Evolutionary conservation across 2,888 invertebrate genomes (phyloP), one percentile per base, ranked within the genome.

Genomic region (Drosophila helvetica): DNA sequence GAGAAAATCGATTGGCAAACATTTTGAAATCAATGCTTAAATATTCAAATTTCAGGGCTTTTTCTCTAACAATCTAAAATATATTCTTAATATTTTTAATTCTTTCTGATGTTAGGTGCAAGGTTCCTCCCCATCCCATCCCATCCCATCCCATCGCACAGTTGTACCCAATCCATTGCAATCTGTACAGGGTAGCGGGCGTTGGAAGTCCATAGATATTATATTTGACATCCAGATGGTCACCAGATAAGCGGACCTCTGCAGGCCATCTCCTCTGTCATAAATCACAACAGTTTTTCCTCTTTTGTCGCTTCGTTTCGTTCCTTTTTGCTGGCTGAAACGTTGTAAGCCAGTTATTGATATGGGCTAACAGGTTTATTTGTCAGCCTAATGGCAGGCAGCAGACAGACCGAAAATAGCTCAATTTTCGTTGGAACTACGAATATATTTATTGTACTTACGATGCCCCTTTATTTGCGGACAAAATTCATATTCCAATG

Each of bases 341-440:
- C 27, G 60, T 27, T 79, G 67, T 85, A 80, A 80, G 80, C 83
- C 75, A 56, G 67, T 80, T 84, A 79, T 81, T 80, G 87, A 77
- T 80, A 79, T 50, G 72, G 82, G 64, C 88, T 73, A 87, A 87
- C 82, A 82, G 82, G 88, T 82, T 82, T 72, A 70, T 68, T 66
- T 59, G 62, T 56, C 67, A 64, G 47, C 22, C 65, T 80, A 82
- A 80, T 80, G 75, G 77, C 48, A 27, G 43, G 9, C 18, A 27
- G 22, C n/a, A n/a, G n/a, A n/a, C n/a, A n/a, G 30, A 25, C 58
- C 47, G 38, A 38, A 60, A 69, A 61, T 64, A 57, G 46, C 58
- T 56, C 48, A 17, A 19, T 47, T 53, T 52, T 38, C 27, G 65
- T 42, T 38, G 2, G 38, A 22, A 38, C 17, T 33, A 33, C 30